Base-by-base conservation (phyloP, 2,113 vertebrate genomes). In the Saguinus imperator region DNA sequence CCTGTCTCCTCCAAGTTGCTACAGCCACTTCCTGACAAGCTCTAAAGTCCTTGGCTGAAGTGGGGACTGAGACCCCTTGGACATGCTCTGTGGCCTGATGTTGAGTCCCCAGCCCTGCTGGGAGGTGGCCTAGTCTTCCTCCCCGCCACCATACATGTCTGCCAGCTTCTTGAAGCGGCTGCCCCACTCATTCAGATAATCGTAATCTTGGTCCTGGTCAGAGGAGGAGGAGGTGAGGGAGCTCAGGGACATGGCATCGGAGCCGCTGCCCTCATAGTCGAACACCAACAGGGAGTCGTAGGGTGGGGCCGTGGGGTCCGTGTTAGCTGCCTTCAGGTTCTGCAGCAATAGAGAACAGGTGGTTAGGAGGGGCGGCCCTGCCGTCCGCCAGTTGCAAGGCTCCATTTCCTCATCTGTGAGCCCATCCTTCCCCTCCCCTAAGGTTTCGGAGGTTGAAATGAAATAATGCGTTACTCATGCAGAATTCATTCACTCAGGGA, bases 241-340 rank as follows among this genome's bases (percentile, higher is more conserved):
- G 79, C 99, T 99, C 84, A 99, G 97, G 70, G 99, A 99, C 10
- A 98, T 98, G 0, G 99, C 99, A 0, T 99, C 99, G 0, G 99
- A 99, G 75, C 99, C 99, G 0, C 98, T 99, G 16, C 99, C 99
- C 95, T 99, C 99, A 0, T 99, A 99, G 97, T 99, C 99, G 13
- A 99, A 99, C 96, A 99, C 99, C 81, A 99, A 91, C 73, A 99
- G 98, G 40, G 99, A 99, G 98, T 99, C 99, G 0, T 99, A 99
- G 35, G 99, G 99, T 0, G 99, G 99, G 0, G 99, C 99, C 0
- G 99, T 99, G 1, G 99, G 99, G 98, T 99, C 99, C 0, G 98
- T 99, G 97, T 99, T 99, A 0, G 99, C 99, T 0, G 99, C 99
- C 80, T 99, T 99, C 95, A 99, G 97, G 97, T 99, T 99, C 99